Base-by-base conservation (phyloP, 2,113 vertebrate genomes). In the Cinclus cinclus region DNA sequence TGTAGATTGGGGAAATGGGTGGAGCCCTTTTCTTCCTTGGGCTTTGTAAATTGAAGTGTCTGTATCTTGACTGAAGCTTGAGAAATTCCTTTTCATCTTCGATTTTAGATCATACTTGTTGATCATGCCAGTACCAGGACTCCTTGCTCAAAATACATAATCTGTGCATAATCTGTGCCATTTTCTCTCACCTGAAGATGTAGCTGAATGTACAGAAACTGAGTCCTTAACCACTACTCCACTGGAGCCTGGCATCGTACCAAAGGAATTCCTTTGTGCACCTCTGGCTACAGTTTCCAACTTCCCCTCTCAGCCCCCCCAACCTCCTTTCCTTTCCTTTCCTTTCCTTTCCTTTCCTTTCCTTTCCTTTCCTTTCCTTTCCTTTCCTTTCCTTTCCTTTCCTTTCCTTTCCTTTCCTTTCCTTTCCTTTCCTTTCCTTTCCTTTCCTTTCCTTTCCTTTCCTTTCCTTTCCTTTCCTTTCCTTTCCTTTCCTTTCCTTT, bases 291-390 rank as follows among this genome's bases (percentile, higher is more conserved):
- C 28, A 42, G 23, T 30, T 91, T 87, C 50, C 53, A 83, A 2
- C 24, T 11, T 14, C 5, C 35, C 4, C 13, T 6, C 2, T 11
- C 12, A 1, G 25, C 46, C 5, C 10, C 13, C 10, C 6, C 1
- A 4, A 4, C 2, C 0, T 1, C 13, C 5, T 16, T 19, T 12
- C 9, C 5, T 39, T 55, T 13, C 10, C 4, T 37, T 56, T 37
- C 35, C 35, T 37, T 37, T 37, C 35, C 35, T n/a, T n/a, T n/a
- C 35, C 35, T 37, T 37, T 37, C 35, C 35, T 37, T 37, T 37
- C 35, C 35, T n/a, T n/a, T n/a, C 35, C 35, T 37, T 37, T 37
- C 35, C 35, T 37, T 37, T 37, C 35, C 35, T n/a, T n/a, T n/a
- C 35, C 35, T 37, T 37, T 37, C 35, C 35, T 37, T 37, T 37